These are phyloP conservation scores for Brachirus orientalis DNA, from an alignment of 2,113 vertebrate species.

Conservation along the genomic window DNA sequence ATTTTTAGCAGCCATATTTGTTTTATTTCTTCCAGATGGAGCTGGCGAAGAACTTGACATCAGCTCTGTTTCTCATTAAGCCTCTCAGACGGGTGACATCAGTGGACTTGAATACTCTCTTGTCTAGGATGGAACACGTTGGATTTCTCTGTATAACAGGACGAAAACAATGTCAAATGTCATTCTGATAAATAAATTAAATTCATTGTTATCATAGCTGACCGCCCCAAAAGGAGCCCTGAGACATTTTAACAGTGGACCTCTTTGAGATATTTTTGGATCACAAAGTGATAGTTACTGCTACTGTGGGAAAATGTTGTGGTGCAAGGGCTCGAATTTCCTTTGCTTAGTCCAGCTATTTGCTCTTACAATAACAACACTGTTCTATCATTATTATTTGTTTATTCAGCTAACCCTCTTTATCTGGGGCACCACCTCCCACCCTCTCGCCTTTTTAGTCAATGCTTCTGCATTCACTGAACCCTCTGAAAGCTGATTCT, in stretches of 20 bases:
- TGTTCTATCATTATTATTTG: slow-evolving; percentile 64
- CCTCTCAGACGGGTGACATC: slow-evolving; percentile 72
- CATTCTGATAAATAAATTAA: slow-evolving; percentile 49
- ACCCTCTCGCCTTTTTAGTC: slow-evolving; percentile 28
- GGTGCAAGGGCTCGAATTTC: slow-evolving; percentile 55
- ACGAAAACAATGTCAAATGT: slow-evolving; percentile 41
- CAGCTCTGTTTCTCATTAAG: slow-evolving; percentile 70
- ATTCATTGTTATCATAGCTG: slow-evolving; percentile 14
- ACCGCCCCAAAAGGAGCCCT: slow-evolving; percentile 16
- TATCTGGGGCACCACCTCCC: slow-evolving; percentile 60
- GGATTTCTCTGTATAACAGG: slow-evolving; percentile 12
- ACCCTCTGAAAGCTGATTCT: slow-evolving; percentile 66
- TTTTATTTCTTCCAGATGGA: slow-evolving; percentile 79
- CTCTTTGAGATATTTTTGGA: slow-evolving; percentile 33
- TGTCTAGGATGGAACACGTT: slow-evolving; percentile 19
- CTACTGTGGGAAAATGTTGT: slow-evolving; percentile 69
- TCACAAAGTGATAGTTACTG: slow-evolving; percentile 29
- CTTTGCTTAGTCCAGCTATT: slow-evolving; percentile 54
- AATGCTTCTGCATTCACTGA: slow-evolving; percentile 45
- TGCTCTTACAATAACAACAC: slow-evolving; percentile 72
- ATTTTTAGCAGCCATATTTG: slow-evolving; percentile 77
- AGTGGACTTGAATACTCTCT: slow-evolving; percentile 43
- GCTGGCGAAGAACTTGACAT: slow-evolving; percentile 65
- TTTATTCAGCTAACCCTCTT: slow-evolving; percentile 68
- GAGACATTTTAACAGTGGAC: slow-evolving; percentile 17